A percentile compares a stretch with the other conserved stretches of the same genome.
Evolutionary conservation across 2,113 vertebrate genomes (phyloP).

Genomic region (Heteronetta atricapilla): DNA sequence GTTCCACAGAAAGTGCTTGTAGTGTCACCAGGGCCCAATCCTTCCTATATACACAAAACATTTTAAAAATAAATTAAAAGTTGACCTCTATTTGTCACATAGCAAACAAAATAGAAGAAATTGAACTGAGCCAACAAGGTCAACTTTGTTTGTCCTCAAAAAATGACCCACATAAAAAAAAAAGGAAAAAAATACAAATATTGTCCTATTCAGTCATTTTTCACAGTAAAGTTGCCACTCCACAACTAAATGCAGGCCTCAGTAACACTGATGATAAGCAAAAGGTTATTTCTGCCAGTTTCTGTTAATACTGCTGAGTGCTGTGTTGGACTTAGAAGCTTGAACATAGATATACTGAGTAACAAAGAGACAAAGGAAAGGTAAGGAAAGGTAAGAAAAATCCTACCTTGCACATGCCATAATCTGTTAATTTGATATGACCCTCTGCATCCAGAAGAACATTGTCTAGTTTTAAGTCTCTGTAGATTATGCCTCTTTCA

Average conservation of each 20-base stretch:
- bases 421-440: conserved; percentile 98
- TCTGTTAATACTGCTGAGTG: too few relatives aligned
- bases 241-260: neutral
- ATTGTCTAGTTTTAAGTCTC: conserved; percentile 98
- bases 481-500: conserved; percentile 96
- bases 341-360: neutral
- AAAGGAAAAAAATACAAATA: neutral
- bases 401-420: conserved; percentile 98
- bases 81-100: neutral
- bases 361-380: neutral
- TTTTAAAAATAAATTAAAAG: neutral
- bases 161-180: neutral
- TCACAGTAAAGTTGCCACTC: neutral
- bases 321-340: neutral
- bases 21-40: conserved; percentile 95
- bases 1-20: conserved; percentile 99
- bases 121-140: neutral
- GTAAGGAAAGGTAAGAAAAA: neutral
- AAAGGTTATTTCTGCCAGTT: neutral
- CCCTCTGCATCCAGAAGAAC: conserved; percentile 95
- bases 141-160: neutral
- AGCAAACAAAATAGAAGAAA: neutral
- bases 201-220: neutral
- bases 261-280: fast-evolving
- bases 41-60: conserved; percentile 83